These are phyloP conservation scores for Hydrozoanthus gracilis DNA, from an alignment of 92 coral and sea anemone genomes.

Conservation along the genomic window DNA sequence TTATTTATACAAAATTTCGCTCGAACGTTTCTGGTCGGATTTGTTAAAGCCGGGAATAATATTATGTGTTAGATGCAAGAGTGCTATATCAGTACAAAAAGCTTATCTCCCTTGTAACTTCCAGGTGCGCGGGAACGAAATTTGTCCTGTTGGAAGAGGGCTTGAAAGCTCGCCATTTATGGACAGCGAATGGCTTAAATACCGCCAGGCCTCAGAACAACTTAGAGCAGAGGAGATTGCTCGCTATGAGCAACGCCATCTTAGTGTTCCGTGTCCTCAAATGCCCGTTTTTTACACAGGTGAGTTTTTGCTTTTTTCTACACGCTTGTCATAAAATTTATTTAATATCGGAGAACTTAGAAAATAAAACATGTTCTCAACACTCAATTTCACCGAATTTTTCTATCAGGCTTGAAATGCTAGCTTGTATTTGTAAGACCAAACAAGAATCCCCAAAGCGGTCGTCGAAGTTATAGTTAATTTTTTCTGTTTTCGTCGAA, in stretches of 20 bases:
- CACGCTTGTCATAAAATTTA: neutral
- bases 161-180: conserved; percentile 63
- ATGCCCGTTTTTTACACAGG: conserved; percentile 82
- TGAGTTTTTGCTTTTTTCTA: neutral
- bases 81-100: neutral
- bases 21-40: neutral
- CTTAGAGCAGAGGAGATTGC: conserved; percentile 56
- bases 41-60: neutral
- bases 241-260: conserved; percentile 62
- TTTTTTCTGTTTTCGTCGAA: neutral
- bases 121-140: conserved; percentile 56
- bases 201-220: conserved; percentile 64
- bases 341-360: neutral
- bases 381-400: no score
- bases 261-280: conserved; percentile 60
- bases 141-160: conserved; percentile 55
- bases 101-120: neutral
- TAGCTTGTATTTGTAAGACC: no score
- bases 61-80: neutral
- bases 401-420: no score
- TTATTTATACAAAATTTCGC: neutral
- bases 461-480: no score
- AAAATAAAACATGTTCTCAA: neutral
- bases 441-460: no score
- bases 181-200: conserved; percentile 80